A percentile compares a stretch with the other conserved stretches of the same genome.
These are phyloP conservation scores for Standfussiana lucernea DNA, from an alignment of 2,888 invertebrate genomes.

Conservation along the genomic window DNA sequence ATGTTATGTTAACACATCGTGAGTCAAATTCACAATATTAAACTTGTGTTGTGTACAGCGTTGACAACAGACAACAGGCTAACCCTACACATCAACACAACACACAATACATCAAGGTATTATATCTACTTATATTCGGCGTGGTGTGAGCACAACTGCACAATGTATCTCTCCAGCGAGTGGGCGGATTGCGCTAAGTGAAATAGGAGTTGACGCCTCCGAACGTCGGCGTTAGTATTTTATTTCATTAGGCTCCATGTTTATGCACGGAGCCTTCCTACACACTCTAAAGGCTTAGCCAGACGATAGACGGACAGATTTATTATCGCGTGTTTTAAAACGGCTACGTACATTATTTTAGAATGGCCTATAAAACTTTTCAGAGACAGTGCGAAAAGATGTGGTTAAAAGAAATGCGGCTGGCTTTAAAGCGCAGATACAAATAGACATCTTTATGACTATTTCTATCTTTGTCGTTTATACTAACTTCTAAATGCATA, in stretches of 20 bases:
- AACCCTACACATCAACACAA: background rate
- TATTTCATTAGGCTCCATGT: slow-evolving; percentile 69
- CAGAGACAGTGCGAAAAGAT: slow-evolving; percentile 14
- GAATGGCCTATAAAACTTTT: background rate
- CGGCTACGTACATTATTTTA: slow-evolving; percentile 7
- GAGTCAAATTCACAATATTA: background rate
- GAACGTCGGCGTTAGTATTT: slow-evolving; percentile 63
- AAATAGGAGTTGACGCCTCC: slow-evolving; percentile 76
- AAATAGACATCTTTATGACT: background rate
- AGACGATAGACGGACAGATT: slow-evolving; percentile 27
- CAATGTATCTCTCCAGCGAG: slow-evolving; percentile 60
- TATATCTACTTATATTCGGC: slow-evolving; percentile 38
- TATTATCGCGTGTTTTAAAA: slow-evolving; percentile 19
- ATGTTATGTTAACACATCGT: background rate
- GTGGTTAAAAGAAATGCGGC: background rate
- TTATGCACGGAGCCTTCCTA: slow-evolving; percentile 56
- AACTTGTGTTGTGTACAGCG: slow-evolving; percentile 4
- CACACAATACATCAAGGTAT: slow-evolving; percentile 34
- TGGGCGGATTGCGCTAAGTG: slow-evolving; percentile 74
- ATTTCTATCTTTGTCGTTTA: background rate
- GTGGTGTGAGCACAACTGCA: slow-evolving; percentile 39
- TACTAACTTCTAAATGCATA: background rate
- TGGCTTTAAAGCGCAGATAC: background rate
- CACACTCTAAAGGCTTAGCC: slow-evolving; percentile 41
- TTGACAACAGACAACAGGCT: no score